Base-by-base conservation (phyloP, 1,140 invertebrate species). In the Drosophila subpulchrella region DNA sequence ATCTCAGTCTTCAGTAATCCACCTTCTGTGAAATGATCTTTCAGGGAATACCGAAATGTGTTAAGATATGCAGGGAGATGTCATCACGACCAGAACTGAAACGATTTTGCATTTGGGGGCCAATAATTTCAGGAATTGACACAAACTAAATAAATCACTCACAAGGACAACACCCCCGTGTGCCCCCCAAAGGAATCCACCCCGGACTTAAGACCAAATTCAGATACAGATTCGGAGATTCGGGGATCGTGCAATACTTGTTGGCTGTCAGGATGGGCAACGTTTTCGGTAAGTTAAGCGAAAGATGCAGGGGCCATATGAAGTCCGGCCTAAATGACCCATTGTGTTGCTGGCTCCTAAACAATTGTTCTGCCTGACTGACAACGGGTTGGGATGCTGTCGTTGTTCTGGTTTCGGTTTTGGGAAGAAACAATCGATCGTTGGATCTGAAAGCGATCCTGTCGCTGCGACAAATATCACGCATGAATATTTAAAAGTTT, bases 121-220 rank as follows among this genome's bases (percentile, higher is more conserved):
- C 68, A 90, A 90, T 90, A 90, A 86, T 90, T 90, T 90, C 76
- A 76, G 71, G 78, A 90, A 86, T 90, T 83, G 79, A 80, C 68
- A 67, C 63, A 91, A 90, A 86, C 86, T 90, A 68, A 86, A 90
- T 90, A 90, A 90, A 90, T 90, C 88, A 90, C 82, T 90, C 82
- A 78, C 36, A 77, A 62, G 63, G 60, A 56, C 53, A 73, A 63
- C 50, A 47, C 57, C 44, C 57, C 53, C 60, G 44, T 30, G 20
- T 41, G 51, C 55, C 61, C 27, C 27, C 34, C 17, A 24, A 24
- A 32, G 17, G 55, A 36, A 47, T 55, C 38, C 34, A 15, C 50
- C 10, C 50, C 30, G 15, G n/a, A 36, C 10, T 42, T 12, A 13
- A 13, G n/a, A 13, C 27, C 5, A 24, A 5, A 32, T 15, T 48